Conservation (phyloP, 2,888 invertebrate genomes). For the Polydrusus tereticollis region DNA sequence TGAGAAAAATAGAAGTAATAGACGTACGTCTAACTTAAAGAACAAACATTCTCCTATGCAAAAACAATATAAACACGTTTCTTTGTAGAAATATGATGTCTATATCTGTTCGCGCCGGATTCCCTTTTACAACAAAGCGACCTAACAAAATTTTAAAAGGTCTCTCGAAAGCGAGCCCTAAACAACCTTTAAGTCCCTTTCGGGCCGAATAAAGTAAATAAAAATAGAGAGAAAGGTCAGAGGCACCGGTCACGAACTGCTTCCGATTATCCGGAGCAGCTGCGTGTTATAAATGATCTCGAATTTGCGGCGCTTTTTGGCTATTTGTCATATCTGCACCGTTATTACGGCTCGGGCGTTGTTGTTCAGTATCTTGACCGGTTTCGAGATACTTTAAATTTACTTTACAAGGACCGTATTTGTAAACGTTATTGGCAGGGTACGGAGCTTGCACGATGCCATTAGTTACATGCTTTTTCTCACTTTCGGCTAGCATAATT, state of each 20-base stretch:
- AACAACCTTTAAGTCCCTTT: slow-evolving; percentile 23
- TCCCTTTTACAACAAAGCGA: slow-evolving; percentile 13
- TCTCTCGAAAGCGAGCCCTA: slow-evolving; percentile 4
- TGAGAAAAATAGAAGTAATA: too few relatives aligned
- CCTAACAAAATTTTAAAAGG: slow-evolving; percentile 9
- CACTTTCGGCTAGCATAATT: too few relatives aligned
- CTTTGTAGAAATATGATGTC: neutral
- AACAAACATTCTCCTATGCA: neutral
- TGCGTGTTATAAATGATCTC: slow-evolving; percentile 69
- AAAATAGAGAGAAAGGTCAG: slow-evolving; percentile 41
- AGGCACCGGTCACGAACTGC: slow-evolving; percentile 45
- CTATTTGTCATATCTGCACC: slow-evolving; percentile 69
- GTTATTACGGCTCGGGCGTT: slow-evolving; percentile 64
- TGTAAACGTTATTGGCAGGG: slow-evolving; percentile 30
- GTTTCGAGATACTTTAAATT: slow-evolving; percentile 35
- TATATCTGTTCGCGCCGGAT: neutral
- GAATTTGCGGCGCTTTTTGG: slow-evolving; percentile 67
- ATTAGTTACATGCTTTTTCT: slow-evolving; percentile 9
- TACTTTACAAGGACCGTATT: slow-evolving; percentile 35
- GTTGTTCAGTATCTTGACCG: slow-evolving; percentile 41
- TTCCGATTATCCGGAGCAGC: slow-evolving; percentile 47
- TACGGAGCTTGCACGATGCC: neutral
- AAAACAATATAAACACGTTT: neutral
- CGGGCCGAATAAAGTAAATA: slow-evolving; percentile 27
- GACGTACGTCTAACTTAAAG: too few relatives aligned